phyloP scores from a whole-genome alignment of 2,113 vertebrate species.

The Cheirogaleus medius region DNA sequence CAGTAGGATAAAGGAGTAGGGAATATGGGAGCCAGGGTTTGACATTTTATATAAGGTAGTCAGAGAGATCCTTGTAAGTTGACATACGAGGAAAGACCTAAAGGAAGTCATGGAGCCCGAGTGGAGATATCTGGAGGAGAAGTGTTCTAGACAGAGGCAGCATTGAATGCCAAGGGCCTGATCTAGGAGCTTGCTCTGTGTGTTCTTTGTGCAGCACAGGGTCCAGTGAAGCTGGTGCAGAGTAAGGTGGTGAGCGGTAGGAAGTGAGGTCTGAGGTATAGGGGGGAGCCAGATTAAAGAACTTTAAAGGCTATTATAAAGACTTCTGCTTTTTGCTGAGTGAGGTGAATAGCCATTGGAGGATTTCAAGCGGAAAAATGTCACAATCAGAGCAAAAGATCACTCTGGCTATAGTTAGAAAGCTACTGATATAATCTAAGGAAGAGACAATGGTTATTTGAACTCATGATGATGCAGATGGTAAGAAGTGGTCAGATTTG shows the following conservation, averaged over 20 bases:
- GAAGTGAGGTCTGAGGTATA: slow-evolving; percentile 11
- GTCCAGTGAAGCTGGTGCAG: background rate
- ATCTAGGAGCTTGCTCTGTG: background rate
- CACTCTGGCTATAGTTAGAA: background rate
- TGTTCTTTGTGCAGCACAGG: background rate
- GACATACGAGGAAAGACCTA: background rate
- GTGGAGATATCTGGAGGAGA: background rate
- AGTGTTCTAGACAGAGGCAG: background rate
- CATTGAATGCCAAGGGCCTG: background rate
- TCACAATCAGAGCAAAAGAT: background rate
- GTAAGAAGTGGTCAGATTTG: background rate
- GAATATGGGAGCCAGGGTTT: background rate
- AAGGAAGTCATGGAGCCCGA: background rate
- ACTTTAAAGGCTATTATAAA: background rate
- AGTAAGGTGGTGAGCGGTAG: background rate
- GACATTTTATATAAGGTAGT: slow-evolving; percentile 15
- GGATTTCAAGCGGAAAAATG: background rate
- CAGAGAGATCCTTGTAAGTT: slow-evolving; percentile 1
- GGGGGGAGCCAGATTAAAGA: slow-evolving; percentile 12
- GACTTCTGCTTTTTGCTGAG: slow-evolving; percentile 30
- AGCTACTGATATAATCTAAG: background rate
- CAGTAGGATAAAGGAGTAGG: background rate
- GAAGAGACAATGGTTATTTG: slow-evolving; percentile 17
- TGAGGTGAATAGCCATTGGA: slow-evolving; percentile 4
- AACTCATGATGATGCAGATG: background rate